Percentiles rank a stretch among this genome's conserved stretches.
These are phyloP conservation scores for Perccottus glenii DNA, from an alignment of 2,113 vertebrate genomes.

Conservation along the genomic window DNA sequence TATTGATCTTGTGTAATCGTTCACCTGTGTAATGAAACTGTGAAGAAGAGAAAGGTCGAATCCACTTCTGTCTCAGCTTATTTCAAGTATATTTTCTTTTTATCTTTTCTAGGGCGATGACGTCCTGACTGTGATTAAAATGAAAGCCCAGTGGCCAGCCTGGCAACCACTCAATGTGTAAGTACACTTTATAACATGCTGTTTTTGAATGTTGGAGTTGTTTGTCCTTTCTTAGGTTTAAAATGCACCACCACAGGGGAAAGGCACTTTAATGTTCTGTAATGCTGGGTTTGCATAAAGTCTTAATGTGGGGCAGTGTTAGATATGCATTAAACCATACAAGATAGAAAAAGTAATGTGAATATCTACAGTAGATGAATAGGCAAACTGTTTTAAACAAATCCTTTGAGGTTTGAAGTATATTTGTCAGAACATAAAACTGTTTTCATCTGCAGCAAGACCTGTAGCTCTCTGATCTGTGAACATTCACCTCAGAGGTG, in stretches of 20 bases:
- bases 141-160: slow-evolving; percentile 99
- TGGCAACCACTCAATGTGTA: slow-evolving; percentile 98
- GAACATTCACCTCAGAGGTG: slow-evolving; percentile 22
- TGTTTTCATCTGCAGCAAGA: slow-evolving; percentile 27
- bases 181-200: slow-evolving; percentile 71
- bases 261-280: not conserved
- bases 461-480: slow-evolving; percentile 32
- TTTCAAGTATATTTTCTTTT: slow-evolving; percentile 7
- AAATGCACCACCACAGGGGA: not conserved
- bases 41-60: not conserved
- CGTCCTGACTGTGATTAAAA: slow-evolving; percentile 98
- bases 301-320: not conserved
- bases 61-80: slow-evolving; percentile 3
- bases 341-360: not conserved
- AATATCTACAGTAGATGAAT: not conserved
- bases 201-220: not conserved
- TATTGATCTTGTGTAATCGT: slow-evolving; percentile 17
- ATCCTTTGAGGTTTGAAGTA: too few species aligned
- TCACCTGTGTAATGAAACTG: not conserved
- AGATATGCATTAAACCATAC: not conserved
- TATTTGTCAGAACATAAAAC: not conserved
- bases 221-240: not conserved
- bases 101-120: slow-evolving; percentile 88
- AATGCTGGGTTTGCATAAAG: not conserved
- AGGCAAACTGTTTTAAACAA: too few species aligned